Percentiles rank a stretch among this genome's conserved stretches.
phyloP scores from a whole-genome alignment of 2,888 invertebrate genomes.

The Masnerella sp. region DNA sequence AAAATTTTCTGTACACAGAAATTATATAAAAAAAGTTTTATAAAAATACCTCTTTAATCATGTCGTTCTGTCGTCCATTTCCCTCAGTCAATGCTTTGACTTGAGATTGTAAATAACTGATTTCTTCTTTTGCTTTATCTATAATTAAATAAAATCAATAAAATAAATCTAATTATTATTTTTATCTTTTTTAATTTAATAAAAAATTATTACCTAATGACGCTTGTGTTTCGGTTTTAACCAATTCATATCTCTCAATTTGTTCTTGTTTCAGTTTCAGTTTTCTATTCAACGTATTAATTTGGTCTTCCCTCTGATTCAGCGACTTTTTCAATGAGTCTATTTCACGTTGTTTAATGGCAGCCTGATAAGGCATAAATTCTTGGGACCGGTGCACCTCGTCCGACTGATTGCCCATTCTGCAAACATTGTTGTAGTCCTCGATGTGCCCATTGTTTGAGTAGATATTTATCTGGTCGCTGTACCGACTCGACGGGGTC shows the following conservation, averaged over 20 bases:
- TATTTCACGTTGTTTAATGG: slow-evolving; percentile 76
- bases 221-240: slow-evolving; percentile 82
- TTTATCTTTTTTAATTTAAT: no score
- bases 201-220: slow-evolving; percentile 79
- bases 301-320: slow-evolving; percentile 70
- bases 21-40: no score
- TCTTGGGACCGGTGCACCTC: slow-evolving; percentile 68
- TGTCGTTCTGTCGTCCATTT: slow-evolving; percentile 69
- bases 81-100: slow-evolving; percentile 67
- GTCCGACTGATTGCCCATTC: slow-evolving; percentile 59
- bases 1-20: no score
- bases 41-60: slow-evolving; percentile 70
- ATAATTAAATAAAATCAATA: slow-evolving; percentile 30
- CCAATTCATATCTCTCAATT: slow-evolving; percentile 80
- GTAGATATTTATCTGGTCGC: slow-evolving; percentile 64
- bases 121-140: slow-evolving; percentile 73
- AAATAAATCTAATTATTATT: neutral
- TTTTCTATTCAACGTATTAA: slow-evolving; percentile 80
- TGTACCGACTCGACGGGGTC: slow-evolving; percentile 73
- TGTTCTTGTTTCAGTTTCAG: slow-evolving; percentile 81
- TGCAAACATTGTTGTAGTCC: slow-evolving; percentile 64
- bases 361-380: slow-evolving; percentile 57
- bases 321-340: slow-evolving; percentile 68
- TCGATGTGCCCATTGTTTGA: slow-evolving; percentile 70
- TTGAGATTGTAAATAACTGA: slow-evolving; percentile 69